Base-by-base conservation (phyloP, 2,888 invertebrate genomes). In the Pocota personata region DNA sequence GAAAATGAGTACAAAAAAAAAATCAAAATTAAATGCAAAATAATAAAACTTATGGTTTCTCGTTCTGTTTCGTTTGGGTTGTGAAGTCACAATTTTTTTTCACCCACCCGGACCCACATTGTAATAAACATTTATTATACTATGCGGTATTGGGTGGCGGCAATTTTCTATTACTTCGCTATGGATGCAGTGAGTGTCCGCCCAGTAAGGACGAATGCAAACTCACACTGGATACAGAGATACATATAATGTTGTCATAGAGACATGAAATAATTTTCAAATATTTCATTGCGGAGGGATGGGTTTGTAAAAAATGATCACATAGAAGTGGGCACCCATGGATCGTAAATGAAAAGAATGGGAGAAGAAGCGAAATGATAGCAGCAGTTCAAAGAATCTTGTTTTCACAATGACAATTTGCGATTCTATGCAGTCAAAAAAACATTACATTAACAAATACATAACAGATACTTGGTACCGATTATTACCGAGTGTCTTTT, bases 41-140 rank as follows among this genome's bases (percentile, higher is more conserved):
- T 72, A 66, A 82, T 82, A 77, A 86, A 82, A 86, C 82, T 77
- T 82, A 77, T 86, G 86, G 82, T 62, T 75, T 52, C 48, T 71
- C 71, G 40, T 80, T 64, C 62, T 60, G 62, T 71, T 57, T 71
- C 52, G 21, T 62, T 64, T 37, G 40, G 40, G 6, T 14, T 3
- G 5, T 14, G 40, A 40, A 35, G 35, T 35, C 35, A 3, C 12
- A 3, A 2, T 10, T 37, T 37, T 40, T 40, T 40, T 40, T 5
- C 5, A n/a, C 58, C 46, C 30, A 71, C 19, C 14, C 30, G 16
- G 21, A 35, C 67, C 57, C 35, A 67, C 35, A 58, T 66, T 72
- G 58, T 46, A 52, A 77, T 72, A 64, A 72, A 72, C 66, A 76
- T 82, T 82, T 82, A 82, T 77, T 69, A 71, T 30, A 62, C 55